These are phyloP conservation scores for Tinamus guttatus DNA, from an alignment of 2,113 vertebrate genomes.

Conservation along the genomic window DNA sequence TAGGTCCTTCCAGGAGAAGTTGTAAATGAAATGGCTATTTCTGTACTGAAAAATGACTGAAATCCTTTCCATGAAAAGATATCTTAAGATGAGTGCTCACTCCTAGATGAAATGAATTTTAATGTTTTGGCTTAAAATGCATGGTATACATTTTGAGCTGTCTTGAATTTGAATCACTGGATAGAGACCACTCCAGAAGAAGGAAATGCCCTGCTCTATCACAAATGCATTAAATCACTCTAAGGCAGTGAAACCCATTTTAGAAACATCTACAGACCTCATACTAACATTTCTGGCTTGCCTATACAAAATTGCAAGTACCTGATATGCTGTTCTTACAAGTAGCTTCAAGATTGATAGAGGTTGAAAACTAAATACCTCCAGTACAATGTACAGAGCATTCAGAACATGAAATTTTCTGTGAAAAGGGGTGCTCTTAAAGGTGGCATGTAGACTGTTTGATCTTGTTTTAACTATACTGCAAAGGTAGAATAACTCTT, in stretches of 20 bases:
- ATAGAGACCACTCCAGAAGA: background rate
- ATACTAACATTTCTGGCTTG: background rate
- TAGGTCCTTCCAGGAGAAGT: background rate
- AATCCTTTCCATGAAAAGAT: background rate
- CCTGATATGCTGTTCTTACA: background rate
- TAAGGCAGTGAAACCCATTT: no score
- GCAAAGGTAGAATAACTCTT: background rate
- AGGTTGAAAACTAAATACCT: background rate
- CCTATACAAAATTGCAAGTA: background rate
- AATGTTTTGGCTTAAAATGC: background rate
- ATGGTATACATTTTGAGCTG: background rate
- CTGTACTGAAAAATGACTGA: background rate
- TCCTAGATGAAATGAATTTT: background rate
- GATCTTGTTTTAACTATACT: background rate
- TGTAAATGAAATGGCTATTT: background rate
- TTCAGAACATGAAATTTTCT: background rate
- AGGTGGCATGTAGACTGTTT: background rate
- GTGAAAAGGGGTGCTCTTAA: background rate
- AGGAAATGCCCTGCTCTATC: background rate
- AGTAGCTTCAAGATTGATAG: background rate
- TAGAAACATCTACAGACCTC: background rate
- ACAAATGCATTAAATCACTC: background rate
- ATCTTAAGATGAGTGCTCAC: rapidly evolving
- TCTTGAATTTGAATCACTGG: background rate
- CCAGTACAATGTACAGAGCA: background rate